A percentile compares a stretch with the other conserved stretches of the same genome.
These are phyloP conservation scores for Poeciliopsis presidionis DNA, from an alignment of 2,797 vertebrate genomes.

Conservation along the genomic window DNA sequence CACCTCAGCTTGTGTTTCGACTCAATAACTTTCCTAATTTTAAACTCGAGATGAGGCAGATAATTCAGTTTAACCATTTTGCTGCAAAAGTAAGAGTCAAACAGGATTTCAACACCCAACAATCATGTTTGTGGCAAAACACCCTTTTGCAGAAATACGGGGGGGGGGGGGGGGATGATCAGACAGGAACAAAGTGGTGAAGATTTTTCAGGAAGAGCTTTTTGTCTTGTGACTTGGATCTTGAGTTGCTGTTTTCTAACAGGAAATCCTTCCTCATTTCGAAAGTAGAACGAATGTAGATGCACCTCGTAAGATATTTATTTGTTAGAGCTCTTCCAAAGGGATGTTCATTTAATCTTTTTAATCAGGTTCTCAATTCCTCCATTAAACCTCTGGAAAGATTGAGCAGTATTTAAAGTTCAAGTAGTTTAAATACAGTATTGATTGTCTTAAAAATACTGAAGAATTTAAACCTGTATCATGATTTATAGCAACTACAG, in stretches of 20 bases:
- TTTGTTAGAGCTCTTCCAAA: not conserved
- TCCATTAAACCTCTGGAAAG: not conserved
- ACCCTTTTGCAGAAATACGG: conserved; percentile 6
- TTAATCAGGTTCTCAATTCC: not conserved
- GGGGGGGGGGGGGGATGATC: not conserved
- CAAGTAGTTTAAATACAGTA: not conserved
- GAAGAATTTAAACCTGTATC: not conserved
- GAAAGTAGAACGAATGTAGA: not conserved
- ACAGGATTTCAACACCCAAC: conserved; percentile 42
- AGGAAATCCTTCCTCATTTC: conserved; percentile 16
- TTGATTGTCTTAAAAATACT: not conserved
- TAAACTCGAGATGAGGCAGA: not conserved
- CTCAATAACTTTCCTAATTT: not conserved
- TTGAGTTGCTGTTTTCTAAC: conserved; percentile 4
- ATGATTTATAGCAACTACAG: conserved; percentile 36
- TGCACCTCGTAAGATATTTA: not conserved
- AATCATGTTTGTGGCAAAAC: conserved; percentile 39
- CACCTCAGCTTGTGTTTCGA: not conserved
- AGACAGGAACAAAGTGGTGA: conserved; percentile 35
- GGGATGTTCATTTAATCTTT: not conserved
- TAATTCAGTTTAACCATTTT: conserved; percentile 6
- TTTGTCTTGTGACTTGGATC: conserved; percentile 44
- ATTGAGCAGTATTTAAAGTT: not conserved
- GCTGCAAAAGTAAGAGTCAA: not conserved
- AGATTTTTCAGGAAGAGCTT: conserved; percentile 26